Conservation (phyloP, 1,140 invertebrate genomes). For the Eriocheir sinensis region DNA sequence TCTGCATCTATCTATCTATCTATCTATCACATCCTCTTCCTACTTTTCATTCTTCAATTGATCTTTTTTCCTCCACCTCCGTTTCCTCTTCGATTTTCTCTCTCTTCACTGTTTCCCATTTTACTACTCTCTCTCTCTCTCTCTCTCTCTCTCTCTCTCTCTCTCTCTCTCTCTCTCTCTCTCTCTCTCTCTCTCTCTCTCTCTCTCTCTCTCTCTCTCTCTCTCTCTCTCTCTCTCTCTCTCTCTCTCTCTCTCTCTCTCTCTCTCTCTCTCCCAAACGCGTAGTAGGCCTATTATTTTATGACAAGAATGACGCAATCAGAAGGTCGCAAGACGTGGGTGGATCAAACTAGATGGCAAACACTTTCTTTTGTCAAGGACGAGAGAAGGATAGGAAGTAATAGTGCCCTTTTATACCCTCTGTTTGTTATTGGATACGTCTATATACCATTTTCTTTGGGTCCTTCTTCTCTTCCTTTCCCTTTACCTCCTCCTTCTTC, state of each 20-base stretch:
- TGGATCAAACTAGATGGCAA: too few species aligned
- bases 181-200: slow-evolving; percentile 44
- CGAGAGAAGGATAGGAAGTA: too few species aligned
- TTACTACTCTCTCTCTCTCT: background rate
- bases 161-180: slow-evolving; percentile 46
- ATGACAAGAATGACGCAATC: too few species aligned
- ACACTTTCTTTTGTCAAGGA: too few species aligned
- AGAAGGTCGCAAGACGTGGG: too few species aligned
- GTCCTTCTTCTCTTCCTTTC: too few species aligned
- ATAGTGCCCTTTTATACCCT: too few species aligned
- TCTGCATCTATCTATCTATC: slow-evolving; percentile 32
- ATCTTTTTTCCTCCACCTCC: background rate
- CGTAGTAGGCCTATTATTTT: too few species aligned
- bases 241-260: slow-evolving; percentile 50
- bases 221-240: slow-evolving; percentile 52
- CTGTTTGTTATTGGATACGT: too few species aligned
- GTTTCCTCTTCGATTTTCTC: background rate
- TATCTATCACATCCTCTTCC: slow-evolving; percentile 16
- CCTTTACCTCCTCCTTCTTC: too few species aligned
- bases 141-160: background rate
- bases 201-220: slow-evolving; percentile 54
- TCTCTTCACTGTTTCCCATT: background rate
- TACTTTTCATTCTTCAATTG: background rate
- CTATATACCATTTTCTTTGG: too few species aligned
- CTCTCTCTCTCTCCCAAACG: background rate